A percentile compares a stretch with the other conserved stretches of the same genome.
Conservation (phyloP, 30 jellyfish, hydroid and myxozoan species). For the Cassiopea xamachana region DNA sequence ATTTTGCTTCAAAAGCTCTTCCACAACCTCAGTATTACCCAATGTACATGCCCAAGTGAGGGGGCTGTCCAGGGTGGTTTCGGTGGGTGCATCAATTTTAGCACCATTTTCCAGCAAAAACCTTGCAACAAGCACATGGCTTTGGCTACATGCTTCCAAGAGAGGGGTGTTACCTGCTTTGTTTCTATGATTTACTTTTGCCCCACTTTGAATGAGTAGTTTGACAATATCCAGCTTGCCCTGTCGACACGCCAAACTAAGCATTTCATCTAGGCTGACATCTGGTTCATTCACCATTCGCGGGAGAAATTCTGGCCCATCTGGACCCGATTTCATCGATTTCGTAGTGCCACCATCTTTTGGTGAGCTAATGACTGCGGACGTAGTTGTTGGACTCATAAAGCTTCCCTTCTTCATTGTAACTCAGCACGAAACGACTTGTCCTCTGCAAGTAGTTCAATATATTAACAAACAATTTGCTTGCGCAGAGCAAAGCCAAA, state of each 20-base stretch:
- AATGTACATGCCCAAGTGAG: conserved; percentile 99
- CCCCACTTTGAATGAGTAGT: conserved; percentile 96
- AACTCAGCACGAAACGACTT: not conserved
- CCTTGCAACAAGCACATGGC: conserved; percentile 95
- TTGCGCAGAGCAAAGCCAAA: not conserved
- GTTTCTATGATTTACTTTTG: conserved; percentile 93
- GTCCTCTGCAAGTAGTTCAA: too few relatives aligned
- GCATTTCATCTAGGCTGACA: conserved; percentile 99
- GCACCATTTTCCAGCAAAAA: conserved; percentile 93
- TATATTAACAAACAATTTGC: not conserved
- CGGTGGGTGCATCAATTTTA: conserved; percentile 98
- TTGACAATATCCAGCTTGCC: conserved; percentile 96
- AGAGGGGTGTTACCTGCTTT: conserved; percentile 98
- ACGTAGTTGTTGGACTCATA: conserved; percentile 38
- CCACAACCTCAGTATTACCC: conserved; percentile 91
- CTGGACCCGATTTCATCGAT: conserved; percentile 73
- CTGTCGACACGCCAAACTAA: conserved; percentile 99
- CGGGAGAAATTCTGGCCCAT: conserved; percentile 69
- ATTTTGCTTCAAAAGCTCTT: conserved; percentile 72
- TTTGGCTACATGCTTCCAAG: conserved; percentile 99
- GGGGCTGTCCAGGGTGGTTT: conserved; percentile 97
- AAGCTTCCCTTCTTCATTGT: conserved; percentile 64
- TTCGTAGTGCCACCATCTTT: conserved; percentile 77
- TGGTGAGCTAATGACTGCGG: conserved; percentile 55
- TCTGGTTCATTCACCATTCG: conserved; percentile 94